Evolutionary conservation across 2,113 vertebrate species (phyloP).

Genomic region (Paradoxurus hermaphroditus): DNA sequence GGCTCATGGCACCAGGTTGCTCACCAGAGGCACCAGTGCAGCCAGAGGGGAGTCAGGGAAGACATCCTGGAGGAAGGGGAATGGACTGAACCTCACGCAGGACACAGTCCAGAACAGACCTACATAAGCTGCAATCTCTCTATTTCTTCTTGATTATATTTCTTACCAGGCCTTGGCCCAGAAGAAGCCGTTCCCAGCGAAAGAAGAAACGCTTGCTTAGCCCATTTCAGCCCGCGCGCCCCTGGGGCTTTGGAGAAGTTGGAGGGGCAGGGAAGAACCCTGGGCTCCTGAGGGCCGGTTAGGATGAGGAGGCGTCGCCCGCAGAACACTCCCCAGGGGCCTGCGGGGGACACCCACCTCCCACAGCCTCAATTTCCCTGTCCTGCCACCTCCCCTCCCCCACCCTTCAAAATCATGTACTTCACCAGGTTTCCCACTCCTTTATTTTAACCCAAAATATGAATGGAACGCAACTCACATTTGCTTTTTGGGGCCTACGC

Average conservation of each 20-base stretch:
- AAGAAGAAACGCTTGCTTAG: fast-evolving
- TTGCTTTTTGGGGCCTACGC: not conserved
- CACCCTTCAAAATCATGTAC: too few relatives aligned
- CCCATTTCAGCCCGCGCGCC: not conserved
- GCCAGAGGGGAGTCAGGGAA: not conserved
- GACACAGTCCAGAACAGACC: fast-evolving
- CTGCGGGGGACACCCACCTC: fast-evolving
- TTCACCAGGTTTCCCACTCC: not conserved
- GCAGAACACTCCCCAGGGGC: not conserved
- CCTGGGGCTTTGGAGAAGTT: not conserved
- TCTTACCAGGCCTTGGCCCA: not conserved
- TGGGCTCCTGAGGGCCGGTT: fast-evolving
- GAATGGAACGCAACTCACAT: not conserved
- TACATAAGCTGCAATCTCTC: fast-evolving
- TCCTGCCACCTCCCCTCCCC: not conserved
- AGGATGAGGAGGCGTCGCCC: not conserved
- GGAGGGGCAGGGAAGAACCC: not conserved
- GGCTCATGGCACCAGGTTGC: not conserved
- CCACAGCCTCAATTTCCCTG: not conserved
- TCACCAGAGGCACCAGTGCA: not conserved
- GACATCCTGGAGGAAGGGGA: not conserved
- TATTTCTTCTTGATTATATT: not conserved
- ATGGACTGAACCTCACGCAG: not conserved
- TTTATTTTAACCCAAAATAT: not conserved
- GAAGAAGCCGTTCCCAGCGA: not conserved